Base-by-base conservation (phyloP, 1,140 invertebrate species). In the Bradynema listronoti region DNA sequence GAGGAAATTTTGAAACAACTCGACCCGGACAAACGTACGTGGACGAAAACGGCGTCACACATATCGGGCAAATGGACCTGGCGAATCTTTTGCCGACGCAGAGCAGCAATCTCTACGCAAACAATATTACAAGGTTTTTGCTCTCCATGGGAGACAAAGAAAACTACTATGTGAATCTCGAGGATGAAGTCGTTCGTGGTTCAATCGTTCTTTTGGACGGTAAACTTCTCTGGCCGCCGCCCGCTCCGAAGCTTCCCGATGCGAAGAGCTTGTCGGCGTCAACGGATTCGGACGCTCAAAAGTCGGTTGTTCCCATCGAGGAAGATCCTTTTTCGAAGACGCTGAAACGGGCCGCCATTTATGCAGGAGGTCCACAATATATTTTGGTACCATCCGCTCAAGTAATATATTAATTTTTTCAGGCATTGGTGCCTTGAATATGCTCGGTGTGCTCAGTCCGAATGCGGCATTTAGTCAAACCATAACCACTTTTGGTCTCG, bases 71-170 rank as follows among this genome's bases (percentile, higher is more conserved):
- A 49, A 70, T 55, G 14, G 88, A 91, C 80, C 80, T 92, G 27
- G 87, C 89, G 3, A 87, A 86, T 68, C 83, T 88, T 29, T 82
- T 92, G 65, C 87, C 89, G 0, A 88, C 88, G 1, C 88, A 91
- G 78, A 86, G 87, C 43, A 88, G 87, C 36, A 89, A 87, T 0
- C 80, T 91, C 0, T 91, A 90, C 79, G 87, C 86, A 9, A 91
- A 92, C 78, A 92, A 91, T 76, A 88, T 92, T 61, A 87, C 87
- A 9, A 91, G 90, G 73, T 86, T 91, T 68, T 79, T 91, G 0
- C 79, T 90, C 1, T 88, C 88, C 32, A 85, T 91, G 54, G 61
- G 58, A 27, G 68, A 69, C 36, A 85, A 89, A 64, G 85, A 89
- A 65, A 85, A 88, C 72, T 90, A 86, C 75, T 78, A 86, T 72